phyloP scores from a whole-genome alignment of 2,888 invertebrate genomes.

The Alsophila aescularia region DNA sequence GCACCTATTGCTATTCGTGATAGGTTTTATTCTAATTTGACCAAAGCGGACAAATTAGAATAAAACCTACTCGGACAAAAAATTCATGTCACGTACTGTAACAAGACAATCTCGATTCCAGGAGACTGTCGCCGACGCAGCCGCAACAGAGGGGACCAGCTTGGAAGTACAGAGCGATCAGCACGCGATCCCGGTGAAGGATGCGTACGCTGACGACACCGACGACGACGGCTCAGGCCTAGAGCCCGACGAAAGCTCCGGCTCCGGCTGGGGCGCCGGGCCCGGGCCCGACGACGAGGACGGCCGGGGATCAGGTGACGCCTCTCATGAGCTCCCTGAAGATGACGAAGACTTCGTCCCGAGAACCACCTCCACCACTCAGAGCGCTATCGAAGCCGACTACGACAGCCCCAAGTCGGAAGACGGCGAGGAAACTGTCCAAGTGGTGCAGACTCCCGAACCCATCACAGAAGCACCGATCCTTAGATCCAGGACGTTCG shows the following conservation, averaged over 20 bases:
- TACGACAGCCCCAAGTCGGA: conserved; percentile 37
- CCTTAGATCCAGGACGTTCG: conserved; percentile 58
- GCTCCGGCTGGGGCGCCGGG: conserved; percentile 90
- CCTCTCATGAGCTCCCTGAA: conserved; percentile 56
- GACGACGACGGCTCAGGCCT: conserved; percentile 87
- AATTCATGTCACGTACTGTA: neutral
- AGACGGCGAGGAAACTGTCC: neutral
- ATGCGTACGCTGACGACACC: conserved; percentile 89
- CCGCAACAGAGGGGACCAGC: conserved; percentile 61
- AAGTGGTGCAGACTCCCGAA: conserved; percentile 30
- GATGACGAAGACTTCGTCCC: conserved; percentile 78
- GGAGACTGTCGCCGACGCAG: conserved; percentile 64
- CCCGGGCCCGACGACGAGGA: conserved; percentile 91
- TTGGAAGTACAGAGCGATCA: conserved; percentile 70
- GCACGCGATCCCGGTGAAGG: conserved; percentile 79
- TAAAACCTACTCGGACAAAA: neutral
- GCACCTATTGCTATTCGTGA: too few species aligned
- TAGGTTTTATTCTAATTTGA: too few species aligned
- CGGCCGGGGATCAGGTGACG: conserved; percentile 77
- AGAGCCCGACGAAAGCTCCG: conserved; percentile 92
- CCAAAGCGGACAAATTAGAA: too few species aligned
- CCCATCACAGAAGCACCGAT: conserved; percentile 52
- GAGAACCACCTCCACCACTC: conserved; percentile 42
- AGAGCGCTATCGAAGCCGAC: conserved; percentile 38
- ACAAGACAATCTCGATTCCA: conserved; percentile 54